Base-by-base conservation (phyloP, 2,113 vertebrate genomes). In the Sinocyclocheilus grahami region DNA sequence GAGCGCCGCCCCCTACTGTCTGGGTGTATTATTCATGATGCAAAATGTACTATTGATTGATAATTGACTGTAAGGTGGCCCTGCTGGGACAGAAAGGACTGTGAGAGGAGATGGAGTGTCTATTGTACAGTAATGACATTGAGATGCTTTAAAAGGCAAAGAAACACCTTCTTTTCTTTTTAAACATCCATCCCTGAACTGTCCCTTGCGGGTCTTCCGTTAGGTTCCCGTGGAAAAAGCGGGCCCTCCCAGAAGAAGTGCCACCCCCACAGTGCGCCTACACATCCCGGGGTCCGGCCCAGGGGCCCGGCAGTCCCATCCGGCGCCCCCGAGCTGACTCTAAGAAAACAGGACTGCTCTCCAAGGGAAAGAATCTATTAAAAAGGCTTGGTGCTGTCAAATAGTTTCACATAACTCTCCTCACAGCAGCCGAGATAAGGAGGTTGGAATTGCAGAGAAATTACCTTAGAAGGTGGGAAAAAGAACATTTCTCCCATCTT, bases 341-440 rank as follows among this genome's bases (percentile, higher is more conserved):
- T 96, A 96, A 96, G 97, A 97, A 96, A 96, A 97, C 96, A 95
- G 97, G 97, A 95, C 97, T 97, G 91, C 95, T 98, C 95, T 97
- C 95, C 95, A 97, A 97, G 96, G 96, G 97, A 94, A 98, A 97
- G 96, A 97, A 95, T 93, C 95, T 97, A 84, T 96, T 98, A 94
- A 96, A 96, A 95, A 96, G 93, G 93, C 96, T 97, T 90, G 96
- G 96, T 90, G 94, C 97, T 91, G 97, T 97, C 93, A 97, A 97
- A 92, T 97, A 97, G 97, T 78, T 90, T 91, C 80, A 48, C 48
- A 37, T 51, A 10, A 37, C 33, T 20, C 14, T 76, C 1, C 7
- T 65, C 18, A 16, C 55, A 11, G n/a, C 42, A 18, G n/a, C 27
- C 5, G 24, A 5, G 14, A 39, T 63, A 63, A 75, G 14, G 53